Evolutionary conservation across 2,113 vertebrate species (phyloP), one percentile per base, ranked within the genome.

Genomic region (Acanthisitta chloris): DNA sequence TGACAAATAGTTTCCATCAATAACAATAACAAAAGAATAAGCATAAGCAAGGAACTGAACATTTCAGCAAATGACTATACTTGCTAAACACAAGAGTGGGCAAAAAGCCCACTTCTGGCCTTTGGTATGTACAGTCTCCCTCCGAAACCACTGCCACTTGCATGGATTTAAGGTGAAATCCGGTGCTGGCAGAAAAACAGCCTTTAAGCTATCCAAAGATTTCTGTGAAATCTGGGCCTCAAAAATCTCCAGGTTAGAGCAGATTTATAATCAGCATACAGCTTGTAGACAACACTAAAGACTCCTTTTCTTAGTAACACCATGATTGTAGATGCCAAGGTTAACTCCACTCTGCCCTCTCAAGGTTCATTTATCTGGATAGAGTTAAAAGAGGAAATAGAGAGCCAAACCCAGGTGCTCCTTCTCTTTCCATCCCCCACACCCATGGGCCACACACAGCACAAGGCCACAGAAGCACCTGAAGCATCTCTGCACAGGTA

Each of bases 381-480:
- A 48, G 45, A 10, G 6, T 0, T 6, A 11, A 14, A 24, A 54
- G 13, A 52, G 13, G 8, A 66, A 34, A 4, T 4, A 0, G 5
- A 70, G 43, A 51, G 9, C 16, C 36, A 34, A 43, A 17, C 14
- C 52, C 51, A 33, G 14, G 40, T 7, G 1, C 28, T 28, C 20
- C 9, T 8, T 55, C 15, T 8, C 3, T 0, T 14, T 13, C 23
- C 17, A 1, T 1, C 17, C 18, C 28, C 16, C 7, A n/a, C 77
- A 48, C 17, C 28, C 9, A 0, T 0, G 14, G 45, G 17, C 59
- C 18, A 3, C 1, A 1, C 28, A 7, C 25, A 34, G 19, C 8
- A 14, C 1, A 0, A 26, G 28, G 28, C 15, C 46, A 10, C 38
- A 21, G 20, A 8, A n/a, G n/a, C n/a, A 34, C 10, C 64, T 24